Evolutionary conservation across 2,888 invertebrate species (phyloP), one percentile per base, ranked within the genome.

Genomic region (Chaitophorus viminalis): DNA sequence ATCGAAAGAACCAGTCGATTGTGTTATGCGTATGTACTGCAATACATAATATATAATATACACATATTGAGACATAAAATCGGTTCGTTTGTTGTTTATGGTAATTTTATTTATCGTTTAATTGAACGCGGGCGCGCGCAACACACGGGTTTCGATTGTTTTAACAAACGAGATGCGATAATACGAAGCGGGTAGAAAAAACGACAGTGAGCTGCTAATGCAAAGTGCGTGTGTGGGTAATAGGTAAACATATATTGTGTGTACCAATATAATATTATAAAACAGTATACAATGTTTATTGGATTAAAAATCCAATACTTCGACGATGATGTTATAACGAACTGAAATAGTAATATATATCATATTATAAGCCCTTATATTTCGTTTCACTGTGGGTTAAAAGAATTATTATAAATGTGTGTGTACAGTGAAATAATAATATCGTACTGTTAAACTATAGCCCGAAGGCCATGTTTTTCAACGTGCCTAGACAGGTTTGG

Each of bases 401-500:
- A 68, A n/a, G 29, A 68, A 68, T 9, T 68, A 29, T 29, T n/a
- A 14, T 68, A 8, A 29, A 3, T 65, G 25, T 29, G n/a, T 81
- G 18, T 11, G 29, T 31, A 4, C 31, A 36, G 18, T 39, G n/a
- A n/a, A n/a, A 39, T 39, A 81, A 81, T 46, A 39, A 39, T 29
- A 68, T 31, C 31, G 70, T 31, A 60, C 46, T 75, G 60, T 75
- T 83, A 83, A 54, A 70, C 70, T 31, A 70, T 33, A 36, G 74
- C n/a, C 68, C 84, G 84, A 76, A 77, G 77, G 77, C 84, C 84
- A 33, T 77, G 77, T 85, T 85, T 74, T 85, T 76, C 84, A 21
- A 84, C 84, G 65, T 65, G 60, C 76, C 76, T 72, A 25, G 85
- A 54, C 85, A 36, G 78, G 85, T 77, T 77, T 54, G 70, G 85